These are phyloP conservation scores for Uria lomvia DNA, from an alignment of 2,113 vertebrate genomes.

Conservation along the genomic window DNA sequence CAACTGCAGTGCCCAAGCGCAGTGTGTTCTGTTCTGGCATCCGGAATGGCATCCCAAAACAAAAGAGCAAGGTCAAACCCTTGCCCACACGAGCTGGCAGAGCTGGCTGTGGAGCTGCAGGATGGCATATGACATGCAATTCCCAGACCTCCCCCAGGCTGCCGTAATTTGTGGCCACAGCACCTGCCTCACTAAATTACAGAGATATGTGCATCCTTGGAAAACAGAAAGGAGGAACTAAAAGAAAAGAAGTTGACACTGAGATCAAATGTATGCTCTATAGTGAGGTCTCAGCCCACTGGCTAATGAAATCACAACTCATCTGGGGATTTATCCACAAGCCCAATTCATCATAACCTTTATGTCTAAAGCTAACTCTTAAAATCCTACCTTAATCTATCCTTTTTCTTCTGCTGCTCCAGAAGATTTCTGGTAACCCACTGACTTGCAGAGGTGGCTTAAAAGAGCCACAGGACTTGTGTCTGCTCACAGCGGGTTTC, in stretches of 20 bases:
- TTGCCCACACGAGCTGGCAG: not conserved
- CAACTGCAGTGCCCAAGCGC: not conserved
- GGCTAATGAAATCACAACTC: not conserved
- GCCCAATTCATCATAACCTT: not conserved
- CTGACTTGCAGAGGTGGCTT: not conserved
- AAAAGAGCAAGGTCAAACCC: conserved; percentile 12
- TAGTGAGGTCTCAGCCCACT: not conserved
- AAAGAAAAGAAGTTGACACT: not conserved
- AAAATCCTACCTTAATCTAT: not conserved
- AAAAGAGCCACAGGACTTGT: not conserved
- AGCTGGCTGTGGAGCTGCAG: not conserved
- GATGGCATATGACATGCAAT: not conserved
- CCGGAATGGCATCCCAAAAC: not conserved
- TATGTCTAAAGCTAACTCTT: not conserved
- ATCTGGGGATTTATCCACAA: not conserved
- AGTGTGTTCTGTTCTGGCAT: not conserved
- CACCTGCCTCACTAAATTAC: not conserved
- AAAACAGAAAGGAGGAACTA: not conserved
- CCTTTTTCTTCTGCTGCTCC: not conserved
- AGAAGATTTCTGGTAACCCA: not conserved
- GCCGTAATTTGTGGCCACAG: not conserved
- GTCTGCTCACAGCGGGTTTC: not conserved
- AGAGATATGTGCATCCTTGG: not conserved
- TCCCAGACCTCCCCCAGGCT: not conserved
- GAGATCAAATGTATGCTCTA: fast-evolving